Evolutionary conservation across 2,113 vertebrate genomes (phyloP), one percentile per base, ranked within the genome.

Genomic region (Neolamprologus falcicula): DNA sequence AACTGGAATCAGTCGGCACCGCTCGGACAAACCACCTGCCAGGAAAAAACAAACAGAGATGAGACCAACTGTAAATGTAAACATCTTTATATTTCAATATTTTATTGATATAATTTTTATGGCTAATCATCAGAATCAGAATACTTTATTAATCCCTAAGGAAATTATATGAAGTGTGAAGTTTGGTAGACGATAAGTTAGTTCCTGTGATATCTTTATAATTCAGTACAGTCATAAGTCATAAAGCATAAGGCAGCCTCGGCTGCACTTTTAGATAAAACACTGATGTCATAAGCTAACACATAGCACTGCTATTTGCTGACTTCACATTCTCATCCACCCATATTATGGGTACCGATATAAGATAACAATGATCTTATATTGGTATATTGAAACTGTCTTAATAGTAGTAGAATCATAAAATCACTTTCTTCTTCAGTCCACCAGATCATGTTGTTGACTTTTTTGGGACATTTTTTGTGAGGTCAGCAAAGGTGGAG

Each of bases 1-100:
- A 47, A 33, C 4, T 35, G 37, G 12, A n/a, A 35, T 59, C 4
- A 84, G 40, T 47, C 53, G 1, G 19, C 19, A 24, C 26, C 37
- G 53, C 16, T 16, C 5, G 0, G 37, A 17, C 0, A 1, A 45
- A 45, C 0, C 17, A 9, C 26, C 83, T 84, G 50, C 6, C 2
- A 1, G 5, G 21, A 26, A 55, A 45, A 73, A 47, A 9, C 40
- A 71, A 71, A 71, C 66, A 28, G 68, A 76, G 40, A 76, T 28
- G 68, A 76, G 68, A 2, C 24, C 68, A 28, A 2, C 71, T 28
- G 40, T 28, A 24, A 42, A 0, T 71, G 37, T 24, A 13, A 42
- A 42, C 11, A 40, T 40, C 0, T 14, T 37, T 37, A n/a, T 13
- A n/a, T 37, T 7, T n/a, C 33, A 68, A 71, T 24, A 42, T 24